phyloP scores from a whole-genome alignment of 1,140 invertebrate species.

The Tetragnatha versicolor region DNA sequence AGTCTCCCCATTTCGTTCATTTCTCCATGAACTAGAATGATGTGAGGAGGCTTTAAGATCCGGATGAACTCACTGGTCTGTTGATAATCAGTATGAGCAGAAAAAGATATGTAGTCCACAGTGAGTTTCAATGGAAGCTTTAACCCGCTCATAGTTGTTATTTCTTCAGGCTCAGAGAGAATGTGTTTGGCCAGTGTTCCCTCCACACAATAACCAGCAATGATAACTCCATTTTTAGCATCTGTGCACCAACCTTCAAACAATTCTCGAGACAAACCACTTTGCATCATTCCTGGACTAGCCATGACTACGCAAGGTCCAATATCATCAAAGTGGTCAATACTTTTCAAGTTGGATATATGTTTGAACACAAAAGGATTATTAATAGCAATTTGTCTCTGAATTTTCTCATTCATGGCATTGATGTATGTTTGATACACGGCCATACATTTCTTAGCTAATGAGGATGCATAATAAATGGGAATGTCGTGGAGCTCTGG shows the following conservation, averaged over 20 bases:
- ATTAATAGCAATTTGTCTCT: slow-evolving; percentile 94
- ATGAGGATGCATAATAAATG: slow-evolving; percentile 98
- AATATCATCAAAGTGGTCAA: slow-evolving; percentile 99
- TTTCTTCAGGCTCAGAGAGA: slow-evolving; percentile 97
- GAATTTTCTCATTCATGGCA: slow-evolving; percentile 98
- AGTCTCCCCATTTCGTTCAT: slow-evolving; percentile 98
- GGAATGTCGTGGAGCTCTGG: slow-evolving; percentile 98
- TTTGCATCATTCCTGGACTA: slow-evolving; percentile 99
- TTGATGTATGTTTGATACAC: slow-evolving; percentile 99
- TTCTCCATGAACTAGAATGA: slow-evolving; percentile 97
- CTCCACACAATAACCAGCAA: slow-evolving; percentile 99
- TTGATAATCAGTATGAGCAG: slow-evolving; percentile 98
- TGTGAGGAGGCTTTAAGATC: slow-evolving; percentile 91
- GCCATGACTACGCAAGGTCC: slow-evolving; percentile 99
- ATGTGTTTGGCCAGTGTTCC: slow-evolving; percentile 98
- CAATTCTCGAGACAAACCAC: slow-evolving; percentile 93
- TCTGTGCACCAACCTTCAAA: slow-evolving; percentile 99
- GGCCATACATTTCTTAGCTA: slow-evolving; percentile 99
- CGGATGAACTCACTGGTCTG: slow-evolving; percentile 98
- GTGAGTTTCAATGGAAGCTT: slow-evolving; percentile 96
- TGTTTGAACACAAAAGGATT: slow-evolving; percentile 99
- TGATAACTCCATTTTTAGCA: slow-evolving; percentile 96
- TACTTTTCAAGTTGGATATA: slow-evolving; percentile 98
- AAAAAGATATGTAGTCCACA: slow-evolving; percentile 99
- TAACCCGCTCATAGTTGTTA: slow-evolving; percentile 92